Conservation (phyloP, 2,113 vertebrate genomes). For the Entelurus aequoreus region DNA sequence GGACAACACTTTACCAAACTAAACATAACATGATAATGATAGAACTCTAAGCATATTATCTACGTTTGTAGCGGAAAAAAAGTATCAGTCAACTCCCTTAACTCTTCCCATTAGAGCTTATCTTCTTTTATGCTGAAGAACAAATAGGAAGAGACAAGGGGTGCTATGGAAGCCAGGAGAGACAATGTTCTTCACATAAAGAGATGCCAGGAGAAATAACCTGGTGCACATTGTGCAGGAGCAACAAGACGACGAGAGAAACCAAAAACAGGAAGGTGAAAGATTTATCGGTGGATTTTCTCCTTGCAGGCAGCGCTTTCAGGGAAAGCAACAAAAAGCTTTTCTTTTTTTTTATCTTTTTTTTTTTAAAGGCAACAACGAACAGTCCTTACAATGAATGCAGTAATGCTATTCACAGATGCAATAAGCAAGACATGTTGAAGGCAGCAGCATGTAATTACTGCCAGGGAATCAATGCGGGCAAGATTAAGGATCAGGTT, state of each 20-base stretch:
- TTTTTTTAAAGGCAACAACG: slow-evolving; percentile 45
- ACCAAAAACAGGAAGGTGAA: slow-evolving; percentile 3
- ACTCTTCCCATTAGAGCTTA: no score
- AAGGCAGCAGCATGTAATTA: slow-evolving; percentile 73
- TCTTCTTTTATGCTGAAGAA: no score
- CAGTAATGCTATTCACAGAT: slow-evolving; percentile 70
- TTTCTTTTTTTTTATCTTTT: slow-evolving; percentile 55
- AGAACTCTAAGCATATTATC: no score
- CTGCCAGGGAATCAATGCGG: slow-evolving; percentile 67
- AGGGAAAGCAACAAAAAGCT: slow-evolving; percentile 53
- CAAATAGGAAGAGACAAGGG: no score
- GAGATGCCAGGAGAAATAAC: no score
- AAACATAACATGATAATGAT: no score
- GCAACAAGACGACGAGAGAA: background rate
- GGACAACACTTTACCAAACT: no score
- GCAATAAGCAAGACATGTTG: slow-evolving; percentile 74
- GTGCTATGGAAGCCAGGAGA: no score
- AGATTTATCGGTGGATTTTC: slow-evolving; percentile 16
- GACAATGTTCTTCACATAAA: no score
- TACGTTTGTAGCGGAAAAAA: no score
- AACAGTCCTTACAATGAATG: slow-evolving; percentile 63
- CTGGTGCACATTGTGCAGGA: no score
- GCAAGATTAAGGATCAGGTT: slow-evolving; percentile 56
- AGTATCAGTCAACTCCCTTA: no score
- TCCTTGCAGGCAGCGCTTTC: slow-evolving; percentile 25